Conservation (phyloP, 2,797 vertebrate species). For the Morus bassanus region DNA sequence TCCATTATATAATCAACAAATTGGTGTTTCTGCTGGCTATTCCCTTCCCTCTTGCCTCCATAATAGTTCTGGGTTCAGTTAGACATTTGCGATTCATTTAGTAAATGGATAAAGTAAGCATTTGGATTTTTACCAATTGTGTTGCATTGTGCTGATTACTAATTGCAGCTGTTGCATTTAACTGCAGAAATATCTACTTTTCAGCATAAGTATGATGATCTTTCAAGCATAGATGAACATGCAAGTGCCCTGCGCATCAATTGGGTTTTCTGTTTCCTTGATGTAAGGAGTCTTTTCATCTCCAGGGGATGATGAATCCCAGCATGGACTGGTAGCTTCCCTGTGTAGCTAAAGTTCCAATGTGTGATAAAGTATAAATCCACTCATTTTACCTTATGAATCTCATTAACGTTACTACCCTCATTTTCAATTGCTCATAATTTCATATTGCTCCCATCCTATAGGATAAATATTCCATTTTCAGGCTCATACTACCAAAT, state of each 20-base stretch:
- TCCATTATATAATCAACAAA: constrained; percentile 11
- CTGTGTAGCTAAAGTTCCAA: background rate
- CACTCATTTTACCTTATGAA: background rate
- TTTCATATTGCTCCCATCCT: background rate
- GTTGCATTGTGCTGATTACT: background rate
- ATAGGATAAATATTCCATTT: background rate
- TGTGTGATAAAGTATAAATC: background rate
- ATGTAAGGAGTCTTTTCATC: background rate
- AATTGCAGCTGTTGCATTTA: background rate
- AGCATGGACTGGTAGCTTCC: background rate
- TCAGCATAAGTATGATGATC: background rate
- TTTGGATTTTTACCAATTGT: background rate
- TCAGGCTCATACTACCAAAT: background rate
- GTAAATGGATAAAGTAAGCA: background rate
- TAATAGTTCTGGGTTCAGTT: background rate
- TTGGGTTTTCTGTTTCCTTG: background rate
- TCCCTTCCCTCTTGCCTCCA: background rate
- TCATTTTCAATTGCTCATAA: background rate
- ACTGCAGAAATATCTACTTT: background rate
- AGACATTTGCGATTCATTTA: background rate
- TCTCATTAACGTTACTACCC: background rate
- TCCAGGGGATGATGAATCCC: background rate
- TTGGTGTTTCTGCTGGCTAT: background rate
- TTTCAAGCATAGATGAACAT: background rate
- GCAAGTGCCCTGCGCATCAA: background rate